Conservation (phyloP, 2,113 vertebrate genomes). For the Dromiciops gliroides region DNA sequence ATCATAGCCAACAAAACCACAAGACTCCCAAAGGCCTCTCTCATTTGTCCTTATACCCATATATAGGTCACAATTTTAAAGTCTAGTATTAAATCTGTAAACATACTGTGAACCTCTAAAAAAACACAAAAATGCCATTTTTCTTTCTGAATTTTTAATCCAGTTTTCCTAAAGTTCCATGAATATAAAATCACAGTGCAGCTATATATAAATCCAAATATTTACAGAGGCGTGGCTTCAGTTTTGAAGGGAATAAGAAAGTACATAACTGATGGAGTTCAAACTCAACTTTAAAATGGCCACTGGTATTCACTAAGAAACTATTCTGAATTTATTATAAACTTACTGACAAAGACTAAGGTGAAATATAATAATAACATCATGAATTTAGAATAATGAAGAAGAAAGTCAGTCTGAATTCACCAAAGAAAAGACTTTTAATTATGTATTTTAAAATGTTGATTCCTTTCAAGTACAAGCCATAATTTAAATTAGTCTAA, state of each 20-base stretch:
- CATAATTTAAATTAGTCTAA: slow-evolving; percentile 22
- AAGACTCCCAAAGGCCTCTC: background rate
- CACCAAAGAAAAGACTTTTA: slow-evolving; percentile 39
- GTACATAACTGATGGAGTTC: background rate
- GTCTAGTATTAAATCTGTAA: background rate
- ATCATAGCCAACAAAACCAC: slow-evolving; percentile 5
- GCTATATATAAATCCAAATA: slow-evolving; percentile 4
- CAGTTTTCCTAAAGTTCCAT: background rate
- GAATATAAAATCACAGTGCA: slow-evolving; percentile 38
- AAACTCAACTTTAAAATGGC: background rate
- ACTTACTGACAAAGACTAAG: background rate
- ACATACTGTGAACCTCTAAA: slow-evolving; percentile 11
- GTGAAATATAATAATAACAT: slow-evolving; percentile 1
- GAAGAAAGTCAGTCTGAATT: background rate
- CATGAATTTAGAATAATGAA: slow-evolving; percentile 24
- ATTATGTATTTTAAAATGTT: slow-evolving; percentile 21
- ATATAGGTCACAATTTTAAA: slow-evolving; percentile 13
- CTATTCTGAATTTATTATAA: slow-evolving; percentile 4
- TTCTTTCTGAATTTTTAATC: slow-evolving; percentile 10
- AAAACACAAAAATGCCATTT: background rate
- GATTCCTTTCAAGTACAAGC: slow-evolving; percentile 27
- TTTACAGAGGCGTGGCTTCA: slow-evolving; percentile 29
- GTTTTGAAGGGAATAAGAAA: slow-evolving; percentile 19
- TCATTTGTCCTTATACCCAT: slow-evolving; percentile 6
- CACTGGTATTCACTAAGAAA: background rate